phyloP scores from a whole-genome alignment of 2,888 invertebrate species.

The Cistogaster globosa region DNA sequence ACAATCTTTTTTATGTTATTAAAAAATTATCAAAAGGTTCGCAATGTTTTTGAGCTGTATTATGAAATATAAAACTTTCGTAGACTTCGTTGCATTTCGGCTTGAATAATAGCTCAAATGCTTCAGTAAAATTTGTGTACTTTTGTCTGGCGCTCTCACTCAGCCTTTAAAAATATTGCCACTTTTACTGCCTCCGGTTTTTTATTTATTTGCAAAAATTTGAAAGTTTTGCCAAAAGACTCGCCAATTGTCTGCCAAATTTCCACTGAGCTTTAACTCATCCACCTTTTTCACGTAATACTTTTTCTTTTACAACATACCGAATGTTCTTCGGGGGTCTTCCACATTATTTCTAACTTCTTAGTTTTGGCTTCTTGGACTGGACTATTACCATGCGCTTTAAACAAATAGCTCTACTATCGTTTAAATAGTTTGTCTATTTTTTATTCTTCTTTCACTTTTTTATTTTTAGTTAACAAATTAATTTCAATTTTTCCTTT shows the following conservation, averaged over 20 bases:
- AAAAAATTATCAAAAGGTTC: no score
- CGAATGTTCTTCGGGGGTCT: constrained; percentile 20
- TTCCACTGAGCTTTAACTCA: neutral
- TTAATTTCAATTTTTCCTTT: no score
- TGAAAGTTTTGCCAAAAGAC: no score
- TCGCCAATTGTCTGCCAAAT: no score
- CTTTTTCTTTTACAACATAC: neutral
- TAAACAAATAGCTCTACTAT: neutral
- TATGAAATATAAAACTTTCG: constrained; percentile 38
- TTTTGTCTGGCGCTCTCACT: neutral
- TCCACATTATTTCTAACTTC: constrained; percentile 12
- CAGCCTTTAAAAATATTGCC: constrained; percentile 70
- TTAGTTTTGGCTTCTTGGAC: neutral
- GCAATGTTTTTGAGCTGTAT: neutral
- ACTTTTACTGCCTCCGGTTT: neutral
- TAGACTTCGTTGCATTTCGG: neutral
- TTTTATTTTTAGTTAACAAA: no score
- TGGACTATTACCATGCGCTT: neutral
- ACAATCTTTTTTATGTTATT: no score
- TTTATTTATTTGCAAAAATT: no score
- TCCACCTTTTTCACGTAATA: constrained; percentile 61
- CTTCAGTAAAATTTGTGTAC: constrained; percentile 9
- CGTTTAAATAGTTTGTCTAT: no score
- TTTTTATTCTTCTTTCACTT: no score
- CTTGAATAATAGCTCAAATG: constrained; percentile 20